Evolutionary conservation across 2,113 vertebrate species (phyloP), one percentile per base, ranked within the genome.

Genomic region (Rhineura floridana): DNA sequence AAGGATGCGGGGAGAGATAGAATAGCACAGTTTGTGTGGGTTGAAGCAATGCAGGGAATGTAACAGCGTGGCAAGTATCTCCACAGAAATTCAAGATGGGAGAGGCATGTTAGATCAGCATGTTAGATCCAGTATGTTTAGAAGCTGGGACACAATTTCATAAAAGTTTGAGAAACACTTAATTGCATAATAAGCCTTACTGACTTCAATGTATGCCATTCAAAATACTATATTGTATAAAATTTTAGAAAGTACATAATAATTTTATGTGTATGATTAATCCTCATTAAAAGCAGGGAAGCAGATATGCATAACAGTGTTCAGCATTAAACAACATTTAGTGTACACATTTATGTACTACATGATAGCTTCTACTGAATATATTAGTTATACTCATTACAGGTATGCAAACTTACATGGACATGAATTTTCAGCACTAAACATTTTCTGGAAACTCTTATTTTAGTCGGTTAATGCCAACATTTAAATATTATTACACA

Each of bases 131-230:
- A 46, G 4, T 28, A 69, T n/a, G 19, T 48, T 63, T 28, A 63
- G 15, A 63, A 63, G 33, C 12, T 30, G 5, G 30, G n/a, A 50
- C 17, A 48, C 25, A 50, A 39, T 59, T 63, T 63, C 52, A 73
- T 46, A 80, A 70, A n/a, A n/a, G 65, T 82, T 85, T 85, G 80
- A 75, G 69, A 75, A 50, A 86, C 44, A 25, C 19, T 86, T 59
- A 85, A 70, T 50, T 70, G 44, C 63, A 33, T 42, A 81, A 87
- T 55, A 81, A 73, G 52, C 69, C 19, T 80, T 30, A 10, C 70
- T 67, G 25, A 52, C 6, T 46, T 48, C 9, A 62, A 39, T 50
- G 6, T 0, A 17, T 62, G 28, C 23, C 52, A 85, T 42, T 50
- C 25, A 76, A 69, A 39, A 30, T 15, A 77, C 30, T 79, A 67